A percentile compares a stretch with the other conserved stretches of the same genome.
These are phyloP conservation scores for Drosophila asahinai DNA, from an alignment of 1,140 invertebrate genomes.

Conservation along the genomic window DNA sequence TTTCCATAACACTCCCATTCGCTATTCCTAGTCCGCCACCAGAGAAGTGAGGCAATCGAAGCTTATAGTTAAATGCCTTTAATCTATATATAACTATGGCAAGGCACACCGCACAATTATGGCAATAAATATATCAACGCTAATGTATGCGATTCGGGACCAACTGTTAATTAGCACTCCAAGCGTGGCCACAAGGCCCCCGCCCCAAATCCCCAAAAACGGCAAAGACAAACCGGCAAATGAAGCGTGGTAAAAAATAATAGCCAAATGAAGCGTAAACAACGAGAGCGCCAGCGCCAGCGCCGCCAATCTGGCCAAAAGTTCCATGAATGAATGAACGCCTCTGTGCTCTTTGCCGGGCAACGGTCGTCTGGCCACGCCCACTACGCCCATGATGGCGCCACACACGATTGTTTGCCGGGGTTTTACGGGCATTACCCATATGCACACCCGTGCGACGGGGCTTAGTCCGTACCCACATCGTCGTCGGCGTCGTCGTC, in stretches of 20 bases:
- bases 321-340: conserved; percentile 71
- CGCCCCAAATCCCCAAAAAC: conserved; percentile 30
- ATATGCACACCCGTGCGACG: conserved; percentile 48
- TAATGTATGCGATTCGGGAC: conserved; percentile 59
- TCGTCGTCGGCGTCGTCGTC: conserved; percentile 8
- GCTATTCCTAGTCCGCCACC: not conserved
- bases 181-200: conserved; percentile 34
- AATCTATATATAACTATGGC: conserved; percentile 61
- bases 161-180: conserved; percentile 73
- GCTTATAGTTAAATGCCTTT: conserved; percentile 33
- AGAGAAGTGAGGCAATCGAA: conserved; percentile 38
- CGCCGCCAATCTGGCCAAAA: conserved; percentile 50
- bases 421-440: conserved; percentile 55
- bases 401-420: conserved; percentile 59
- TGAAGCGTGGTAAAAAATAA: conserved; percentile 52
- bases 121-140: conserved; percentile 59
- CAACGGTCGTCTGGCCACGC: conserved; percentile 45
- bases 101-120: conserved; percentile 52
- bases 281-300: conserved; percentile 30
- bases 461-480: conserved; percentile 7
- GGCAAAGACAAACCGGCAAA: conserved; percentile 49
- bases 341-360: conserved; percentile 37
- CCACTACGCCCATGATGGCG: conserved; percentile 44
- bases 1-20: conserved; percentile 14
- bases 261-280: conserved; percentile 76